Conservation (phyloP, 1,140 invertebrate genomes). For the Xylocopa sonorina region DNA sequence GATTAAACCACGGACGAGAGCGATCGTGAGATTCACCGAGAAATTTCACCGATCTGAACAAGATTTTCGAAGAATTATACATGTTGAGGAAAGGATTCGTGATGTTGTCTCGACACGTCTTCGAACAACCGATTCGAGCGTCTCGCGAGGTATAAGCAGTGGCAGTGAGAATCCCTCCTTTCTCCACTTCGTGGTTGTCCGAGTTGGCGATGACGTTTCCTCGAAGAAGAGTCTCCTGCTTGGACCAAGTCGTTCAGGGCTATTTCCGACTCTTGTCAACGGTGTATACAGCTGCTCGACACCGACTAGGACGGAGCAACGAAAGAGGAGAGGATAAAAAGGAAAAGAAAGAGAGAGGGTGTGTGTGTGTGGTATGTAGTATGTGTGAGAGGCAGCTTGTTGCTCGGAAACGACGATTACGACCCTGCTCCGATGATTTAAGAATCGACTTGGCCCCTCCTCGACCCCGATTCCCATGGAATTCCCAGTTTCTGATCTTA, state of each 20-base stretch:
- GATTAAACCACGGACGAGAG: too few species aligned
- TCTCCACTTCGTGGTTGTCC: background rate
- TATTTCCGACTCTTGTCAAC: background rate
- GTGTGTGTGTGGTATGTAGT: too few species aligned
- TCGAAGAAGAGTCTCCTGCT: background rate
- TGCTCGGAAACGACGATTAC: background rate
- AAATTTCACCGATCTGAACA: too few species aligned
- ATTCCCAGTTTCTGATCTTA: background rate
- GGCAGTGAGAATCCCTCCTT: too few species aligned
- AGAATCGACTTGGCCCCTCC: constrained; percentile 11
- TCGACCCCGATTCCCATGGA: background rate
- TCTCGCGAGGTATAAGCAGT: too few species aligned
- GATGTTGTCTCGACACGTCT: too few species aligned
- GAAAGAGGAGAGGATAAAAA: constrained; percentile 7
- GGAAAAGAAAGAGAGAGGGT: background rate
- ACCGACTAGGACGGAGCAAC: background rate
- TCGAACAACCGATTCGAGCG: too few species aligned
- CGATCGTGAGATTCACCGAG: too few species aligned
- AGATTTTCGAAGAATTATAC: too few species aligned
- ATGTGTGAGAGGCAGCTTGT: constrained; percentile 5
- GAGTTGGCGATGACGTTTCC: background rate
- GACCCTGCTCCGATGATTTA: constrained; percentile 16
- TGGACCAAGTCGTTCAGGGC: background rate
- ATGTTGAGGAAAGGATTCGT: too few species aligned
- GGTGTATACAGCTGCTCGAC: constrained; percentile 13